Evolutionary conservation across 2,888 invertebrate species (phyloP), one percentile per base, ranked within the genome.

Genomic region (Orthosia gothica): DNA sequence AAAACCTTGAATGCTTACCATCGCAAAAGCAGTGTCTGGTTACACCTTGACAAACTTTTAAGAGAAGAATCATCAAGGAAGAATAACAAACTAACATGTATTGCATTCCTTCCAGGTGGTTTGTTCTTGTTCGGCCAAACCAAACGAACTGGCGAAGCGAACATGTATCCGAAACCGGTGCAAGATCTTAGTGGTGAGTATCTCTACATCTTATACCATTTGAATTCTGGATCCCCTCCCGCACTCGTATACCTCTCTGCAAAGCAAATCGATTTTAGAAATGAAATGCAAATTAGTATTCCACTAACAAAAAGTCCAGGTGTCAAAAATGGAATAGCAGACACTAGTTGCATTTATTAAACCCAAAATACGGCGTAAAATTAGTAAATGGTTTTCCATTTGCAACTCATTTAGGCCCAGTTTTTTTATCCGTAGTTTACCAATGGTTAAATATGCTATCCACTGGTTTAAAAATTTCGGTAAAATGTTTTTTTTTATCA

Each of bases 131-230:
- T 99, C 94, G 99, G 99, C 0, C 99, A 99, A 92, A 98, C 98
- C 0, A 99, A 99, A 91, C 98, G 99, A 74, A 98, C 98, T 0
- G 99, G 99, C 0, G 99, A 99, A 92, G 99, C 99, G 4, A 99
- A 99, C 88, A 99, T 99, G 99, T 99, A 99, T 92, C 99, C 99
- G 0, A 99, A 99, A 91, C 99, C 99, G 0, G 98, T 99, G 5
- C 99, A 99, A 88, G 99, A 99, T 94, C 97, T 99, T n/a, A 97
- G 98, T 79, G 97, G 97, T 97, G 88, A 90, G 90, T 49, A 23
- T 23, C 23, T 20, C 15, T 40, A 40, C 18, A 50, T 15, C 0
- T 62, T 23, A 16, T 15, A n/a, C n/a, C 12, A 52, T n/a, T 52
- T 20, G 12, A 52, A 11, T n/a, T n/a, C n/a, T 52, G 12, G 40